Conservation (phyloP, 2,888 invertebrate genomes). For the Nasonia oneida region DNA sequence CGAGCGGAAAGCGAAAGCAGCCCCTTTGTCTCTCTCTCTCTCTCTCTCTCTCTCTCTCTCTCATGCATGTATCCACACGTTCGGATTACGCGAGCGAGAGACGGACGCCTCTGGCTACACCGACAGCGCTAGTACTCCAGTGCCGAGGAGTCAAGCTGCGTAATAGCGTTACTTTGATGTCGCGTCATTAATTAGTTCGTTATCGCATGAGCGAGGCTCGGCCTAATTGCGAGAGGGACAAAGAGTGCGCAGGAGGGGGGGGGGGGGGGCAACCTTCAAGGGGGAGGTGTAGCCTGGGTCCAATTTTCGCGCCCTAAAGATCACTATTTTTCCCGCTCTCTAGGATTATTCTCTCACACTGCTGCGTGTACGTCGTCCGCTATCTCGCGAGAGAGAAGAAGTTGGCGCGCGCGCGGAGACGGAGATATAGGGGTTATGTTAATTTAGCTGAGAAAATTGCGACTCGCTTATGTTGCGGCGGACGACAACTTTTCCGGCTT, state of each 20-base stretch:
- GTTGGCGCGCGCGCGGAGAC: background rate
- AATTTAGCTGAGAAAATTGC: constrained; percentile 4
- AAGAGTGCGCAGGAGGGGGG: background rate
- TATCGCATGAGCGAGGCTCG: constrained; percentile 53
- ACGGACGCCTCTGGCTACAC: background rate
- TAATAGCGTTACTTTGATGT: constrained; percentile 60
- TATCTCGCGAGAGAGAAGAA: background rate
- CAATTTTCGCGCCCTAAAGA: constrained; percentile 32
- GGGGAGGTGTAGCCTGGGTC: constrained; percentile 9
- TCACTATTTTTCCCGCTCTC: background rate
- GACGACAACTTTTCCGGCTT: background rate
- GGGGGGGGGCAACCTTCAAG: constrained; percentile 20
- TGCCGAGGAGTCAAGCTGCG: background rate
- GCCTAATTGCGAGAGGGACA: constrained; percentile 11
- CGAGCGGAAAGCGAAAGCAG: background rate
- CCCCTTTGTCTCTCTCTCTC: background rate
- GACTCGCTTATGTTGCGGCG: background rate
- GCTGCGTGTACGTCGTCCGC: background rate
- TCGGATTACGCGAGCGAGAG: background rate
- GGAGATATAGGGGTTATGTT: constrained; percentile 12
- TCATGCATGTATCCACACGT: background rate
- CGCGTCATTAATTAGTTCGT: constrained; percentile 65
- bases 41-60: background rate
- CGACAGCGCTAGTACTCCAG: background rate
- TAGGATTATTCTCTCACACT: background rate